phyloP scores from a whole-genome alignment of 2,113 vertebrate genomes.

The Pheucticus melanocephalus region DNA sequence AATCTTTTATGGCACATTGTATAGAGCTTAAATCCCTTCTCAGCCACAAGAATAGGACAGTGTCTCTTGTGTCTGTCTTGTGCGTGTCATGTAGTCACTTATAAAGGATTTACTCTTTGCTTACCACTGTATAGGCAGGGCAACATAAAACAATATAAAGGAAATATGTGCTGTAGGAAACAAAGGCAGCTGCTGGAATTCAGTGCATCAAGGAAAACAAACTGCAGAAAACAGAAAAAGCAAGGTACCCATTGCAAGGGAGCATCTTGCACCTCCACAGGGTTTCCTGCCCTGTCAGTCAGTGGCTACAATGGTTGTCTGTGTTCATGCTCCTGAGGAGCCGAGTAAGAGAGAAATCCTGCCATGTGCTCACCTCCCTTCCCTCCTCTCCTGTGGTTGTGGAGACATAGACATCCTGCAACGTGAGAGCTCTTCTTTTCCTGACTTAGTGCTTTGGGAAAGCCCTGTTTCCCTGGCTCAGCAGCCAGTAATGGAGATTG shows the following conservation, averaged over 20 bases:
- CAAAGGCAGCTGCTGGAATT: background rate
- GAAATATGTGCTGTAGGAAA: background rate
- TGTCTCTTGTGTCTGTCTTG: background rate
- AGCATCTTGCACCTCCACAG: background rate
- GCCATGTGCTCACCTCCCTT: rapidly evolving
- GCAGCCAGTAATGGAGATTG: background rate
- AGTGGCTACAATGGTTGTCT: background rate
- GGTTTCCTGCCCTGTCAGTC: background rate
- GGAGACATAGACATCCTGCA: background rate
- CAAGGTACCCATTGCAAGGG: background rate
- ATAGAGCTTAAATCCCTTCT: background rate
- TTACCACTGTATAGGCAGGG: background rate
- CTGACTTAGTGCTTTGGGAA: background rate
- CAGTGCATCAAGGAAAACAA: background rate
- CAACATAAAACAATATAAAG: background rate
- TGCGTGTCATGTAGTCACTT: background rate
- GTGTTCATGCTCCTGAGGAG: rapidly evolving
- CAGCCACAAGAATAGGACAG: background rate
- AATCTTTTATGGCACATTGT: background rate
- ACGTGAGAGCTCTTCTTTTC: background rate
- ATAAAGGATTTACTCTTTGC: background rate
- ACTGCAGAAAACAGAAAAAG: background rate
- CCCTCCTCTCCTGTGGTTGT: background rate
- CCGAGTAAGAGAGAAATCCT: background rate
- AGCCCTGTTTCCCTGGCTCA: background rate